Conservation (phyloP, 2,797 vertebrate genomes). For the Threskiornis aethiopicus region DNA sequence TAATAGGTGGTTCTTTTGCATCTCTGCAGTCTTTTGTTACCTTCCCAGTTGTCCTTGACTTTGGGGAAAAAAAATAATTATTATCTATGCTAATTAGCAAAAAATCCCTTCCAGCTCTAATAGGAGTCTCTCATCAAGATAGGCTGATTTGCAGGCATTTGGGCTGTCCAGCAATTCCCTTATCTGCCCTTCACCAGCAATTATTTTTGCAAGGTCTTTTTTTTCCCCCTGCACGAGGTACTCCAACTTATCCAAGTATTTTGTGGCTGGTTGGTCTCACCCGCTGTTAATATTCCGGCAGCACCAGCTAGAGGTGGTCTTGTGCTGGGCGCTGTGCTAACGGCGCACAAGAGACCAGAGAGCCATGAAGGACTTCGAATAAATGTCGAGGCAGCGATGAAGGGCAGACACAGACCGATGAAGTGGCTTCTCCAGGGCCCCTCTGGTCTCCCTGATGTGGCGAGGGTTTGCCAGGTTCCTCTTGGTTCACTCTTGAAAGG, state of each 20-base stretch:
- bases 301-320: not conserved
- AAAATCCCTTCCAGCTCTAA: not conserved
- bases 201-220: not conserved
- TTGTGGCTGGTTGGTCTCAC: not conserved
- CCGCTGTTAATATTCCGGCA: not conserved
- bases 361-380: not conserved
- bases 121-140: not conserved
- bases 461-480: not conserved
- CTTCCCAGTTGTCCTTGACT: not conserved
- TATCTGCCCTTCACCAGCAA: not conserved
- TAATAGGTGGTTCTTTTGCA: not conserved
- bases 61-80: not conserved
- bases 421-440: not conserved
- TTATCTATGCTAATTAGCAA: conserved; percentile 8
- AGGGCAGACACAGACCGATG: not conserved
- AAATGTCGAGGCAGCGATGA: not conserved
- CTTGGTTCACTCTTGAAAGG: not conserved
- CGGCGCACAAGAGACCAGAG: not conserved
- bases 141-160: not conserved
- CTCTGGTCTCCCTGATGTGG: not conserved
- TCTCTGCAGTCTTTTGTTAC: not conserved
- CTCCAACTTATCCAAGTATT: not conserved
- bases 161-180: not conserved
- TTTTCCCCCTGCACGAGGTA: not conserved
- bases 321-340: not conserved